phyloP scores from a whole-genome alignment of 2,113 vertebrate genomes.

The Takifugu bimaculatus region DNA sequence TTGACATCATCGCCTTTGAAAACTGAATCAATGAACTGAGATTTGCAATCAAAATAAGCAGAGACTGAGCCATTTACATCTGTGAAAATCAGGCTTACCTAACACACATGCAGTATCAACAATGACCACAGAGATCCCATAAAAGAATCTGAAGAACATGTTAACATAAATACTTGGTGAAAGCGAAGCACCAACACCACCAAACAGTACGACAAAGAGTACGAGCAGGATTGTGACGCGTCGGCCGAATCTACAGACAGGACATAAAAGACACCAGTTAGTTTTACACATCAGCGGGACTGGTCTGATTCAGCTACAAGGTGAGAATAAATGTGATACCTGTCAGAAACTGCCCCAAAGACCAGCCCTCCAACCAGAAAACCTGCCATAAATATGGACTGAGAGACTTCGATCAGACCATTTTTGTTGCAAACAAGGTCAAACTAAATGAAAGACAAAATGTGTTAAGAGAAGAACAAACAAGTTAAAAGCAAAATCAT shows the following conservation, averaged over 20 bases:
- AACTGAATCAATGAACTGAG: too few relatives aligned
- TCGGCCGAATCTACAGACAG: conserved; percentile 77
- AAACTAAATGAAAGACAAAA: conserved; percentile 73
- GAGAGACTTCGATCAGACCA: conserved; percentile 72
- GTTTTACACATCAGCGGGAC: too few relatives aligned
- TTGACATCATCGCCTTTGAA: too few relatives aligned
- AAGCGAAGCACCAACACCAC: conserved; percentile 74
- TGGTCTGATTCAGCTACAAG: not conserved
- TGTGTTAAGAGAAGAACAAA: not conserved
- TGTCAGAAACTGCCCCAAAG: conserved; percentile 81
- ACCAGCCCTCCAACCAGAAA: conserved; percentile 59
- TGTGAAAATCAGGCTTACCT: not conserved
- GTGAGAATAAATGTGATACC: conserved; percentile 59
- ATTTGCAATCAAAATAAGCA: too few relatives aligned
- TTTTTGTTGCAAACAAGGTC: conserved; percentile 81
- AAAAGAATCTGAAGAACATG: not conserved
- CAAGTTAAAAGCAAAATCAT: too few relatives aligned
- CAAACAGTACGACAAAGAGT: conserved; percentile 60
- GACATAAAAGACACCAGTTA: not conserved
- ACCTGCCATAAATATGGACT: conserved; percentile 83
- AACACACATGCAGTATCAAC: not conserved
- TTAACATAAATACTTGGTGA: conserved; percentile 60
- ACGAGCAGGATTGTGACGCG: conserved; percentile 73
- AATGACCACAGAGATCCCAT: not conserved
- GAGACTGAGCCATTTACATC: too few relatives aligned